Base-by-base conservation (phyloP, 1,140 invertebrate species). In the Gonatopus flavifemur region DNA sequence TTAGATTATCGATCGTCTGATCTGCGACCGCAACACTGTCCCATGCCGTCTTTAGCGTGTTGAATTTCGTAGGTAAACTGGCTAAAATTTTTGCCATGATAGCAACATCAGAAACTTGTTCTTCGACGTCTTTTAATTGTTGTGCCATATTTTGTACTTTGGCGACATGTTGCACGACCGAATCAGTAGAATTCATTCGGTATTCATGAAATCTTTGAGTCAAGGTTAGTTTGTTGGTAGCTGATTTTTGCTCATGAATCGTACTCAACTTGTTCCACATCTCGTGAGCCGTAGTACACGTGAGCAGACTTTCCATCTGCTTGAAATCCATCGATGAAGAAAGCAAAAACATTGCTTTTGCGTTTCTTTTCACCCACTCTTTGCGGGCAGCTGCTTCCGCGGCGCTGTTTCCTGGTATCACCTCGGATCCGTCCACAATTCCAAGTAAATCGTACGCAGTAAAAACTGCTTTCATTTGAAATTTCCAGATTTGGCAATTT, bases 131-230 rank as follows among this genome's bases (percentile, higher is more conserved):
- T 12, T n/a, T 24, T 18, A 45, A 10, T 24, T 32, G 43, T 4
- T 28, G n/a, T 31, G 43, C 43, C 31, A 45, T 21, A 16, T 45
- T 45, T 19, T n/a, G n/a, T 19, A 45, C 21, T 19, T 42, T 41
- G 9, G 36, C 18, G 3, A 41, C 24, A 13, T 49, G 47, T 32
- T 49, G 21, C 10, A 41, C 18, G 12, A 48, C 13, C 7, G 32
- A 33, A 4, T 33, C 32, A 13, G 10, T 33, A 5, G n/a, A 13
- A 33, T n/a, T n/a, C n/a, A n/a, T n/a, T n/a, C n/a, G n/a, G n/a
- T n/a, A n/a, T n/a, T n/a, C n/a, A n/a, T n/a, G 13, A 4, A 49
- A 33, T 18, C 21, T 39, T 32, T 10, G 9, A 24, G 18, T 9
- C 19, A 49, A 20, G 2, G 41, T 16, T 20, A 47, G 7, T 33